phyloP scores from a whole-genome alignment of 64 coral and sea anemone genomes.

The Stichodactyla helianthus region DNA sequence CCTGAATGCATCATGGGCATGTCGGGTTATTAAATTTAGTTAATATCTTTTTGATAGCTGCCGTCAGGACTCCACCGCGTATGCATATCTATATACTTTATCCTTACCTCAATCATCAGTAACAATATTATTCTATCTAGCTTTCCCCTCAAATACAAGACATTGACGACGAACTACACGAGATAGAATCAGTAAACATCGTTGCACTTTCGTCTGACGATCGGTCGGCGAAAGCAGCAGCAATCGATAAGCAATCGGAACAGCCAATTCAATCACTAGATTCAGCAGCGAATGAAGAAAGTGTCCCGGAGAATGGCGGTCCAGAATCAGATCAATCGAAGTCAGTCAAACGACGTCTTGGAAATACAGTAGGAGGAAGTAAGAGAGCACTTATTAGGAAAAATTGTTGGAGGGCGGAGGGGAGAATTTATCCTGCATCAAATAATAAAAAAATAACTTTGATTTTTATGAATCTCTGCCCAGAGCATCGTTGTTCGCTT shows the following conservation, averaged over 20 bases:
- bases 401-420: neutral
- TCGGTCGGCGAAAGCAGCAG: neutral
- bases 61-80: no score
- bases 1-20: no score
- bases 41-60: no score
- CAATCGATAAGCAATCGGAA: neutral
- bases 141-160: neutral
- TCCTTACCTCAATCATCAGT: no score
- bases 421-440: neutral
- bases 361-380: neutral
- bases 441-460: neutral
- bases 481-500: conserved; percentile 5
- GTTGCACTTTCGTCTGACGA: neutral
- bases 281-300: neutral
- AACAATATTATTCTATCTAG: neutral
- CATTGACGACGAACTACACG: neutral
- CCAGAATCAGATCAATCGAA: neutral
- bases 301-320: neutral
- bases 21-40: no score
- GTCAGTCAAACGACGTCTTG: neutral
- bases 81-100: no score
- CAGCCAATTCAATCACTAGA: neutral
- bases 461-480: neutral
- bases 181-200: neutral
- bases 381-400: neutral